Conservation (phyloP, 2,888 invertebrate genomes). For the Tachina fera region DNA sequence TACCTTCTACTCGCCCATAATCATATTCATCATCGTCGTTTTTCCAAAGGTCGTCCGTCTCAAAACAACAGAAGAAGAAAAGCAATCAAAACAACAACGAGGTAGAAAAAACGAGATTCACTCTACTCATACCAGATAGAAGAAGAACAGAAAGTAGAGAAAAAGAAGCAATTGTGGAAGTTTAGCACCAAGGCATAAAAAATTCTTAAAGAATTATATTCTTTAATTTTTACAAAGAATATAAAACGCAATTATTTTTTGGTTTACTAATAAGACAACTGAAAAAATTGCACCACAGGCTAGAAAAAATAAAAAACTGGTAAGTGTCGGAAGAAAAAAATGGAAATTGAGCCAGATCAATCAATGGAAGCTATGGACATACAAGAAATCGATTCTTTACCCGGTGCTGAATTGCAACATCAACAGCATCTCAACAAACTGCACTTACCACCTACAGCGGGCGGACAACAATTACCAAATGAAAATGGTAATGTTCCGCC, state of each 20-base stretch:
- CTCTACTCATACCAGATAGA: constrained; percentile 51
- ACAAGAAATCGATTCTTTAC: constrained; percentile 81
- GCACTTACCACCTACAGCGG: constrained; percentile 67
- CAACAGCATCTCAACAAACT: constrained; percentile 73
- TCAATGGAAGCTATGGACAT: constrained; percentile 83
- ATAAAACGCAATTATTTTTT: constrained; percentile 57
- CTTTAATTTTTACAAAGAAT: constrained; percentile 29
- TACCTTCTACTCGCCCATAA: constrained; percentile 49
- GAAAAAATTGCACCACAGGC: constrained; percentile 31
- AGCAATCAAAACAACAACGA: constrained; percentile 67
- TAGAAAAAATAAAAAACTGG: constrained; percentile 53
- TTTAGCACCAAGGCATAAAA: constrained; percentile 34
- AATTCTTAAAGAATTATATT: constrained; percentile 14
- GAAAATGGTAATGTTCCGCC: constrained; percentile 80
- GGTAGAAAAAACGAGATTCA: constrained; percentile 62
- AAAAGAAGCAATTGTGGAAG: constrained; percentile 58
- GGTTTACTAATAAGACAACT: constrained; percentile 7
- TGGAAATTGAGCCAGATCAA: constrained; percentile 82
- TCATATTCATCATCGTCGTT: constrained; percentile 52
- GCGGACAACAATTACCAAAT: constrained; percentile 74
- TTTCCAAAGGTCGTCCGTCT: constrained; percentile 69
- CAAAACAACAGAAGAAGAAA: constrained; percentile 62
- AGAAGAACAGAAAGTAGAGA: constrained; percentile 34
- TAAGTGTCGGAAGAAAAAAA: constrained; percentile 73
- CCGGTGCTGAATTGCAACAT: constrained; percentile 77